Evolutionary conservation across 2,888 invertebrate genomes (phyloP).

Genomic region (Gibbula magus): DNA sequence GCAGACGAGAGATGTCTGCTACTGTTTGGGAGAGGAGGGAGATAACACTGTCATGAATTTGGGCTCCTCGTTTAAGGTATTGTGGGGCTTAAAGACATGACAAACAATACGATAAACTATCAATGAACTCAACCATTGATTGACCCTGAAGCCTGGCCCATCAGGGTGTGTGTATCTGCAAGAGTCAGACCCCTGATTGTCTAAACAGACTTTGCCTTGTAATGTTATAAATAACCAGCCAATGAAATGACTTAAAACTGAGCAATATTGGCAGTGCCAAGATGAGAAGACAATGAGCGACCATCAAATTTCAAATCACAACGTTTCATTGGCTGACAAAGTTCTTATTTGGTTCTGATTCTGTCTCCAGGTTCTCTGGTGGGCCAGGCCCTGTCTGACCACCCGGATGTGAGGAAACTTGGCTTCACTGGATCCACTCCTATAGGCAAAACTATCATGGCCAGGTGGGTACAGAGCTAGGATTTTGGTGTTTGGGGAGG

Average conservation of each 20-base stretch:
- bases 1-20: constrained; percentile 5
- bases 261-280: too few species aligned
- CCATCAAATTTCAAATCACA: too few species aligned
- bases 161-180: too few species aligned
- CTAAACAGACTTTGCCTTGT: too few species aligned
- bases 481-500: neutral
- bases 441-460: constrained; percentile 94
- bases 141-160: too few species aligned
- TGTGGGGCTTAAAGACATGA: neutral
- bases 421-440: constrained; percentile 98
- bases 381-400: constrained; percentile 91
- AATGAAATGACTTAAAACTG: too few species aligned
- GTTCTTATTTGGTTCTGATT: neutral
- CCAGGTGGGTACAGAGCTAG: constrained; percentile 76
- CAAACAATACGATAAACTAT: too few species aligned
- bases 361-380: constrained; percentile 81
- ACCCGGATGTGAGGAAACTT: constrained; percentile 89
- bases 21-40: constrained; percentile 13
- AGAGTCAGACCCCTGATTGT: too few species aligned
- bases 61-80: neutral
- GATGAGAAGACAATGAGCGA: too few species aligned
- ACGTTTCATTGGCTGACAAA: too few species aligned
- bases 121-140: too few species aligned
- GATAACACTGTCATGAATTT: neutral
- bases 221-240: too few species aligned